Evolutionary conservation across 2,797 vertebrate genomes (phyloP).

Genomic region (Varecia variegata): DNA sequence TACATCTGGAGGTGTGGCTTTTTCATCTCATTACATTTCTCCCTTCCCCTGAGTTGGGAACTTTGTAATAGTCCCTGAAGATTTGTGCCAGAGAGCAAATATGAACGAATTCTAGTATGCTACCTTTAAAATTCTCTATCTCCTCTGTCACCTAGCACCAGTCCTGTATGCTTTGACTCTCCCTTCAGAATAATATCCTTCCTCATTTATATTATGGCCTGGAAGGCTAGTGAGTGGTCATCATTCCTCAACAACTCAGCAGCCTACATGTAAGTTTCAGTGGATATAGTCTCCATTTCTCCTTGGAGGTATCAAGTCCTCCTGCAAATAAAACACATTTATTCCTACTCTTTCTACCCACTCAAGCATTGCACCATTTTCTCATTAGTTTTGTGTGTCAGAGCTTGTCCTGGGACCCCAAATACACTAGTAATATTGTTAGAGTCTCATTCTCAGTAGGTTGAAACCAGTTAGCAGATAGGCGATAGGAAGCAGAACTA

Average conservation of each 20-base stretch:
- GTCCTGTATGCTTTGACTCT: not conserved
- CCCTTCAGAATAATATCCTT: not conserved
- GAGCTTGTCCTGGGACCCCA: not conserved
- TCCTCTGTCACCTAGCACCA: not conserved
- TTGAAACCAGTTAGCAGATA: not conserved
- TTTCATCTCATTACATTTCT: not conserved
- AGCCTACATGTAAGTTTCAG: not conserved
- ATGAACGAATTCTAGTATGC: not conserved
- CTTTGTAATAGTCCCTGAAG: not conserved
- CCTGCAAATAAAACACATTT: not conserved
- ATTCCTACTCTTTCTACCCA: not conserved
- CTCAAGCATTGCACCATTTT: not conserved
- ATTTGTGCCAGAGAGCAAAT: not conserved
- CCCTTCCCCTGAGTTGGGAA: not conserved
- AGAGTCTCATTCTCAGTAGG: not conserved
- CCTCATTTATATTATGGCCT: not conserved
- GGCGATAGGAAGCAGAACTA: not conserved
- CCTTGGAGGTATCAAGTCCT: not conserved
- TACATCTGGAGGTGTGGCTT: not conserved
- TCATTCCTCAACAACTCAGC: not conserved
- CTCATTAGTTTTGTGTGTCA: not conserved
- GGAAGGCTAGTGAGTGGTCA: not conserved
- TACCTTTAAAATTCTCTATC: not conserved
- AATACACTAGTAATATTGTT: not conserved
- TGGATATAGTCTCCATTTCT: not conserved